Evolutionary conservation across 2,888 invertebrate species (phyloP), one percentile per base, ranked within the genome.

Genomic region (Drosophila meridiana): DNA sequence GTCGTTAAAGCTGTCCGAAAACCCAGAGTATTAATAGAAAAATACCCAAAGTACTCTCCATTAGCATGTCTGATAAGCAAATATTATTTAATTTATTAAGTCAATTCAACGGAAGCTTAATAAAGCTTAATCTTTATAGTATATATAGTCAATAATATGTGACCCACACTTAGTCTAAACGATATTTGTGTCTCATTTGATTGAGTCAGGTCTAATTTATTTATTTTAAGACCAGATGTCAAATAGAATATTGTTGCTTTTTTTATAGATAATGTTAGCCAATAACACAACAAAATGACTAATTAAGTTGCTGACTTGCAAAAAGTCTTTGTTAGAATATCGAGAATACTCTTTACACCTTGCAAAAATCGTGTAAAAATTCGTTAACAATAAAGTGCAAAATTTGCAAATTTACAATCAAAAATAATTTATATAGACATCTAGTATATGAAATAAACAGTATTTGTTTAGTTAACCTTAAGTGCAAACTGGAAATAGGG

Each of bases 1-100:
- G 11, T 43, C 28, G 43, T 62, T 36, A 43, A 43, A 9, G 0
- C 28, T 64, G 66, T 63, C 45, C 66, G 50, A 69, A 68, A 43
- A 7, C 48, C 50, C 55, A 53, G 4, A 28, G 47, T 30, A 14
- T 28, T 9, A 40, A 32, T 34, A 11, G 34, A 7, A 43, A 43
- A 36, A 50, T 36, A 14, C n/a, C 52, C 36, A 38, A 36, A 14
- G 5, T 5, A 20, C 34, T 40, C 9, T 20, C 20, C 2, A 32
- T n/a, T 38, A 65, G 30, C 65, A 65, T 43, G 4, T 20, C 8
- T 9, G 28, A 8, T 55, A 28, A 38, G 38, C 38, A 40, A 52
- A 52, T 52, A 34, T 52, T n/a, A 34, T 50, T 48, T 48, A 8
- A n/a, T 14, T 32, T 9, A n/a, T 2, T 14, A 30, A 1, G 6